Evolutionary conservation across 2,888 invertebrate genomes (phyloP), one percentile per base, ranked within the genome.

Genomic region (Yponomeuta sedellus): DNA sequence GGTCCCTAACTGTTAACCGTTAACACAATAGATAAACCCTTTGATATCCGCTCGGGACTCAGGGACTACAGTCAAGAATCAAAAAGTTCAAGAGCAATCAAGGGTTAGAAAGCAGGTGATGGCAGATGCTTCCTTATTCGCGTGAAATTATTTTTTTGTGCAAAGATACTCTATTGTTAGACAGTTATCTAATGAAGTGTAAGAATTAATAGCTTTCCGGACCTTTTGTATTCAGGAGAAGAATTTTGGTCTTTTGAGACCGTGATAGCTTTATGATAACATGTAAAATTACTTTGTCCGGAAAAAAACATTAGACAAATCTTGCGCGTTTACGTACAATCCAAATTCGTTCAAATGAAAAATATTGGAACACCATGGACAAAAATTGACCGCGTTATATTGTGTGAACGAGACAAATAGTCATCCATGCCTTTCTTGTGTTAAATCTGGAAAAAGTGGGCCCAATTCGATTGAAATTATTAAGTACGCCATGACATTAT

Each of bases 81-180:
- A 75, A 77, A 78, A 71, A 70, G 71, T 72, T 71, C 74, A 72
- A 78, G 81, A 83, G 83, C 82, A 83, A 83, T 71, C 74, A 72
- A 77, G 81, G 84, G 83, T 83, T 84, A 83, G 72, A 71, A 56
- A 77, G 82, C 88, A 89, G 91, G 90, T 89, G 90, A 76, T 77
- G 80, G 82, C 88, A 89, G 88, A 87, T 88, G 89, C 81, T 79
- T 79, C 79, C 78, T 85, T 82, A 89, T 88, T 77, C 82, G 84
- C 91, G 87, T 90, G 86, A 90, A 91, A 91, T 90, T 84, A 83
- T 86, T 76, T 83, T 83, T 78, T 76, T 79, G 71, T 74, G 75
- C 75, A 77, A 73, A 76, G 71, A 68, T 69, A 70, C 73, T 75
- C 75, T 74, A 87, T 87, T 76, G 85, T 78, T 68, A 77, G 67